Evolutionary conservation across 2,888 invertebrate species (phyloP), one percentile per base, ranked within the genome.

Genomic region (Ochlodes sylvanus): DNA sequence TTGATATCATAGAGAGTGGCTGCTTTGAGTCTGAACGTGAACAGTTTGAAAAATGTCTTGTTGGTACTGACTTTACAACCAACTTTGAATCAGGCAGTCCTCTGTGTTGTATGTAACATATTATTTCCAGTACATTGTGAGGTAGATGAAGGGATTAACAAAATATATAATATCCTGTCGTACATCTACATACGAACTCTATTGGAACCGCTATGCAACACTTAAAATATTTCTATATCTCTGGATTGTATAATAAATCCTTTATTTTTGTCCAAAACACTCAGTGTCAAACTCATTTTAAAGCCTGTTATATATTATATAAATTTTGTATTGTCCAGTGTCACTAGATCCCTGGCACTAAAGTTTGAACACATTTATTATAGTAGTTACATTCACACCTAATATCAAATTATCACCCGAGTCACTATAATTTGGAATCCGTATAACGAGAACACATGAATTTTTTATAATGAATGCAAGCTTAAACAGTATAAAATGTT

Each of bases 351-450:
- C 74, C 81, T 83, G 83, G 82, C 85, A 86, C 83, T 77, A 73
- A 79, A 80, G 79, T 82, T 83, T 84, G 88, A 88, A 88, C 88
- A 88, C 87, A 86, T 85, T 76, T 71, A 75, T 83, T 81, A 70
- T 66, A 69, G n/a, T 47, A 44, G 3, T 27, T 27, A 42, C 58
- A 42, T 42, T 21, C 52, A 60, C 52, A 32, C 54, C 6, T 19
- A 50, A 50, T 21, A 54, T 44, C 44, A 21, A 21, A 32, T 17
- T 58, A 41, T 50, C 34, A 52, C 50, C 9, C 47, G n/a, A 50
- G 1, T 50, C 17, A 61, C 6, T 32, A 47, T 19, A 62, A 62
- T 41, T 62, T 62, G 61, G 50, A 44, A 58, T 58, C 44, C 17
- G 4, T 47, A 47, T 42, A 42, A 34, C 34, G 34, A 4, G 19